A percentile compares a stretch with the other conserved stretches of the same genome.
Conservation (phyloP, 1,140 invertebrate species). For the Drosophila punjabiensis region DNA sequence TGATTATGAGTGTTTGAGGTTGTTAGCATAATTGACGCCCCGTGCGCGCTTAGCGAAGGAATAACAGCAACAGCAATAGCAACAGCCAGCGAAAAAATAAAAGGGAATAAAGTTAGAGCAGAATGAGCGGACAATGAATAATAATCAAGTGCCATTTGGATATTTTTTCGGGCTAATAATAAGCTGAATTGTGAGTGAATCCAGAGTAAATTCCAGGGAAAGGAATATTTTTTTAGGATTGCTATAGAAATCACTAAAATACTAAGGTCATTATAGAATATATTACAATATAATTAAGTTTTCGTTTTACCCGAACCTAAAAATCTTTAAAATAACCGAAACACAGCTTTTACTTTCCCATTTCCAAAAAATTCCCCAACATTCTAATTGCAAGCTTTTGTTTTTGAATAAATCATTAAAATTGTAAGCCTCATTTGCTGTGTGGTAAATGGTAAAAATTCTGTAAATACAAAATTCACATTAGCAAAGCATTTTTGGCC, state of each 20-base stretch:
- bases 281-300: not conserved
- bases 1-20: slow-evolving; percentile 82
- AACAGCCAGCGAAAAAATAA: slow-evolving; percentile 19
- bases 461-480: not conserved
- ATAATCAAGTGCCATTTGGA: slow-evolving; percentile 77
- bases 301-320: too few relatives aligned
- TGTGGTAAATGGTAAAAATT: slow-evolving; percentile 1
- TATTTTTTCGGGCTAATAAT: slow-evolving; percentile 76
- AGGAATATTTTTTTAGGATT: not conserved
- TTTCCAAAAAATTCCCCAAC: not conserved
- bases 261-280: not conserved
- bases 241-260: not conserved
- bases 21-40: slow-evolving; percentile 83
- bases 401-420: not conserved
- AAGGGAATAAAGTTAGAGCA: slow-evolving; percentile 36
- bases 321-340: not conserved
- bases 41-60: slow-evolving; percentile 53
- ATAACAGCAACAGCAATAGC: slow-evolving; percentile 25
- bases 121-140: slow-evolving; percentile 72
- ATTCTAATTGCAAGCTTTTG: not conserved
- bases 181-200: slow-evolving; percentile 23
- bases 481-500: not conserved
- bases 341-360: too few relatives aligned
- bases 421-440: not conserved
- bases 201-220: too few relatives aligned